phyloP scores from a whole-genome alignment of 2,888 invertebrate species.

The Lymantria monacha region DNA sequence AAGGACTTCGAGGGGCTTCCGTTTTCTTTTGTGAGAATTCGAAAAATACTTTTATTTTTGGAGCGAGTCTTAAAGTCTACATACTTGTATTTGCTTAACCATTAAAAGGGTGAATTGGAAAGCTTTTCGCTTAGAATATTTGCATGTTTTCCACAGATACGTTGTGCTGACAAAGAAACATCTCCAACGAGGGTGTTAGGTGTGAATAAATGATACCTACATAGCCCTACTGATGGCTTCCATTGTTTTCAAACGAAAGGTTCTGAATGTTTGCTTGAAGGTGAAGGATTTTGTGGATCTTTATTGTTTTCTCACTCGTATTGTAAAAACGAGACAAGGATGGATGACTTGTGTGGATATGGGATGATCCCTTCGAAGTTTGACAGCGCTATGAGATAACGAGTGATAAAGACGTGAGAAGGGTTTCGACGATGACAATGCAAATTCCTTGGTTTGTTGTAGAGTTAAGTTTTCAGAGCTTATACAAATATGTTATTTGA shows the following conservation, averaged over 20 bases:
- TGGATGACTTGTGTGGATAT: constrained; percentile 19
- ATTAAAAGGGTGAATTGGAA: constrained; percentile 57
- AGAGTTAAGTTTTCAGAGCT: not conserved
- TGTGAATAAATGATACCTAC: constrained; percentile 42
- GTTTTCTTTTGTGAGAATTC: constrained; percentile 28
- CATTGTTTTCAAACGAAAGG: constrained; percentile 40
- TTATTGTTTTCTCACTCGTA: constrained; percentile 32
- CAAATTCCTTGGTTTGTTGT: constrained; percentile 24
- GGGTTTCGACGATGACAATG: constrained; percentile 25
- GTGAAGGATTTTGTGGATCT: constrained; percentile 34
- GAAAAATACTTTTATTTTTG: constrained; percentile 38
- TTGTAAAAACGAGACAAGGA: constrained; percentile 21
- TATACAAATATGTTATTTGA: too few species aligned
- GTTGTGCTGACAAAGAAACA: constrained; percentile 36
- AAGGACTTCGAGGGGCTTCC: constrained; percentile 28
- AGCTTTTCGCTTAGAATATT: constrained; percentile 55
- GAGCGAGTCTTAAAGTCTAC: constrained; percentile 41
- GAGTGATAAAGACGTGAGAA: constrained; percentile 25
- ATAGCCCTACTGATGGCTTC: constrained; percentile 27
- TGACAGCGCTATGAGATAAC: constrained; percentile 20
- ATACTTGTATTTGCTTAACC: constrained; percentile 55
- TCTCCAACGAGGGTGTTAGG: constrained; percentile 32
- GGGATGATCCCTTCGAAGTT: constrained; percentile 24
- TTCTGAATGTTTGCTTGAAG: constrained; percentile 34
- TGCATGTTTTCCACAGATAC: constrained; percentile 61